These are phyloP conservation scores for Sarcophaga peregrina DNA, from an alignment of 1,140 invertebrate genomes.

Conservation along the genomic window DNA sequence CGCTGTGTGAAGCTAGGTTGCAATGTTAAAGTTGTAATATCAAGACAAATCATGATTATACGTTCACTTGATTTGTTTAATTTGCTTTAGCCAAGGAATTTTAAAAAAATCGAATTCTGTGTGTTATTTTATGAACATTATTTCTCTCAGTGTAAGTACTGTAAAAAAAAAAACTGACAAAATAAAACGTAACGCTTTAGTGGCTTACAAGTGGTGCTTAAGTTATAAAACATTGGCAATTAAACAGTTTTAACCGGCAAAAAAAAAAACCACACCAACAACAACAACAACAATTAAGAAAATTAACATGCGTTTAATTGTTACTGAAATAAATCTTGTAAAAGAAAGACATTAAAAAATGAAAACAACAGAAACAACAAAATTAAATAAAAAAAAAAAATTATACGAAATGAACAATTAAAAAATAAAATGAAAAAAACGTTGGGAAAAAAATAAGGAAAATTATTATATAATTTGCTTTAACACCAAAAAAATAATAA, in stretches of 20 bases:
- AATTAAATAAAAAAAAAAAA: neutral
- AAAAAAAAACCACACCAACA: no score
- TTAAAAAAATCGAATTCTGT: no score
- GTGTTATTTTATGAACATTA: neutral
- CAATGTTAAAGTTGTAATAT: no score
- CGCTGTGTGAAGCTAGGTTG: no score
- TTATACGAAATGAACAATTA: neutral
- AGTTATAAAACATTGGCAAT: no score
- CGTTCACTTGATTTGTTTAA: no score
- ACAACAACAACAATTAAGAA: no score
- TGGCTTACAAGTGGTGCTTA: neutral
- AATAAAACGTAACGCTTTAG: neutral
- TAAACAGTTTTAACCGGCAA: no score
- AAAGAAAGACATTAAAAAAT: neutral
- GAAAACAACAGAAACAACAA: neutral
- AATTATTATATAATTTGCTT: neutral
- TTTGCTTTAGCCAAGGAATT: no score
- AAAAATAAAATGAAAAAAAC: no score
- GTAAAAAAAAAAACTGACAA: neutral
- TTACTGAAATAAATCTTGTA: neutral
- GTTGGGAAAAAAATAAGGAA: neutral
- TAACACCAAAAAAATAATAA: neutral
- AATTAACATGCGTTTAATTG: conserved; percentile 5
- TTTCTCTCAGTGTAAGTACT: neutral
- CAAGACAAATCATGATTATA: no score